Conservation (phyloP, 2,888 invertebrate genomes). For the Pseudoips prasinana region DNA sequence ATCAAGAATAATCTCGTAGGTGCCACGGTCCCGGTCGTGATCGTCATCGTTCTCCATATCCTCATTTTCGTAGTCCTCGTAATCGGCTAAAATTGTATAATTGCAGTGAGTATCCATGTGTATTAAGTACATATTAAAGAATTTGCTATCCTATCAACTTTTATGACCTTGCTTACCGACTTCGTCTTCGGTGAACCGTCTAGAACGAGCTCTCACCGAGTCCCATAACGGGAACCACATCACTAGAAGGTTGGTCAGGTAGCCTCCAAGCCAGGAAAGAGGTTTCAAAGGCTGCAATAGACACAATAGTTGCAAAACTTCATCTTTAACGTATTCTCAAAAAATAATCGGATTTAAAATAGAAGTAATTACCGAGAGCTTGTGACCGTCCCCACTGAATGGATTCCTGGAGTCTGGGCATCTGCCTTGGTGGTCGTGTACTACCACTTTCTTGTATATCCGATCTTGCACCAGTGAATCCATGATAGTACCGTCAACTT, state of each 20-base stretch:
- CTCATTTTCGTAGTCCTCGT: conserved; percentile 72
- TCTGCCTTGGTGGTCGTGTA: conserved; percentile 94
- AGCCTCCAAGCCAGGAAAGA: conserved; percentile 78
- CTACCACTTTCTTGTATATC: conserved; percentile 93
- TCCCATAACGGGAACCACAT: conserved; percentile 77
- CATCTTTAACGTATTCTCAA: too few relatives aligned
- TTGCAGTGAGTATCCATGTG: neutral
- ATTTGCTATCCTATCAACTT: too few relatives aligned
- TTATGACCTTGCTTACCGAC: conserved; percentile 45
- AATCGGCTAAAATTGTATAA: conserved; percentile 42
- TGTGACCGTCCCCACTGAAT: conserved; percentile 78
- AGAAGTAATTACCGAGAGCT: conserved; percentile 52
- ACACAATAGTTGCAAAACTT: conserved; percentile 2
- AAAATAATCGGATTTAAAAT: too few relatives aligned
- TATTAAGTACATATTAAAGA: too few relatives aligned
- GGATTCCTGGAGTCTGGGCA: conserved; percentile 88
- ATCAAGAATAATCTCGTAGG: conserved; percentile 72
- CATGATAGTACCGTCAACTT: conserved; percentile 97
- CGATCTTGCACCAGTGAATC: conserved; percentile 94
- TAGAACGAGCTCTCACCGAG: conserved; percentile 54
- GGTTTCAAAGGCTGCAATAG: conserved; percentile 77
- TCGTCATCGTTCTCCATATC: conserved; percentile 63
- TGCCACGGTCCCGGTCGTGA: conserved; percentile 64
- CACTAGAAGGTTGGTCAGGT: conserved; percentile 74
- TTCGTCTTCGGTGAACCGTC: conserved; percentile 78